A percentile compares a stretch with the other conserved stretches of the same genome.
phyloP scores from a whole-genome alignment of 2,113 vertebrate genomes.

The Anthoscopus minutus region DNA sequence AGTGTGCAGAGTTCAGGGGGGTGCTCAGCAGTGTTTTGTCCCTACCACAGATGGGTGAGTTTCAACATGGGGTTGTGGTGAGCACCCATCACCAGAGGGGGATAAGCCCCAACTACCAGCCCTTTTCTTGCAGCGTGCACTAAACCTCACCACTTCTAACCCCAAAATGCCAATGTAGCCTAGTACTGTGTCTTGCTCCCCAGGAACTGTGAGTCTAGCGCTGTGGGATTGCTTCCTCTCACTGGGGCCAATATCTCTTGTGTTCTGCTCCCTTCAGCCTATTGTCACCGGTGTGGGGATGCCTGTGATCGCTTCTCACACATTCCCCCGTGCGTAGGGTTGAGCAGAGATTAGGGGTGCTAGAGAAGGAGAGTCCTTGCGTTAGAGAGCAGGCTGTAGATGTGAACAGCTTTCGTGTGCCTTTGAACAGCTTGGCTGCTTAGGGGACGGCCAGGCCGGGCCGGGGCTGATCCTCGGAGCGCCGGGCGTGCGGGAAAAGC shows the following conservation, averaged over 20 bases:
- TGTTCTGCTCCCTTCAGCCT: neutral
- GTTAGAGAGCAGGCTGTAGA: neutral
- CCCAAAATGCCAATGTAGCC: rapidly evolving
- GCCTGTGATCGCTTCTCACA: neutral
- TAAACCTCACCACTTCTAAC: neutral
- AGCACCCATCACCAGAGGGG: neutral
- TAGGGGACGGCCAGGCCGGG: neutral
- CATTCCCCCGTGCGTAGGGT: rapidly evolving
- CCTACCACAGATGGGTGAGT: neutral
- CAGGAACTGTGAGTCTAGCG: rapidly evolving
- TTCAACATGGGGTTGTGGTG: neutral
- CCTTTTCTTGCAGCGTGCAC: neutral
- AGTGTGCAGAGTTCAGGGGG: neutral
- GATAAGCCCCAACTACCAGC: neutral
- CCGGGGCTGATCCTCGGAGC: neutral
- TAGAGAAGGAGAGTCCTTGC: neutral
- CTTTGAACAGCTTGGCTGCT: neutral
- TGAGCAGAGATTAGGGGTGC: neutral
- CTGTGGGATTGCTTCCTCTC: neutral
- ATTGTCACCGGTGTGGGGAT: rapidly evolving
- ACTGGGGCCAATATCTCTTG: too few relatives aligned
- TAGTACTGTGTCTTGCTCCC: neutral
- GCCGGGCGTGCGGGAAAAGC: neutral
- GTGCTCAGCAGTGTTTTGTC: neutral
- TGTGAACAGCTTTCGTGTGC: neutral